Evolutionary conservation across 2,113 vertebrate genomes (phyloP), one percentile per base, ranked within the genome.

Genomic region (Phalacrocorax carbo): DNA sequence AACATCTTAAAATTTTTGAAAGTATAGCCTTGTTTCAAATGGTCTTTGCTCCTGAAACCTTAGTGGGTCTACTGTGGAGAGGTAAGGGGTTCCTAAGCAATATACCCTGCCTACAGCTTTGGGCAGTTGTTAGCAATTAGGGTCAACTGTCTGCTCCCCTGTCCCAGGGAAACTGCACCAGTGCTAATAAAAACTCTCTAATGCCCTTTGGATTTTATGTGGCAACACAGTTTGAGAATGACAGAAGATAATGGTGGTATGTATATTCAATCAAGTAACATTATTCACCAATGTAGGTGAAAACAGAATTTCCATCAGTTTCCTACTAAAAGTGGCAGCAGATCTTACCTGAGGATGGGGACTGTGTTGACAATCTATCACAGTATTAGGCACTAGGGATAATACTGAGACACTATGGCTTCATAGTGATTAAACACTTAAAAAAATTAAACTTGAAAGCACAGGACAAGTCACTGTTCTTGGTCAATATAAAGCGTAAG

Each of bases 261-360:
- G 38, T 38, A 86, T 46, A 38, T 54, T 82, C 44, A 86, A 23
- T 18, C 26, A 8, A 18, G 19, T 36, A 60, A 42, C 8, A 26
- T 27, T 65, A 66, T 21, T 46, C 13, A 15, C 3, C 23, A 68
- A 7, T 1, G 6, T 6, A 66, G 15, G 9, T 36, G 29, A 93
- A 82, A 87, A 23, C 8, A 71, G 48, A 86, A 82, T 70, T 83
- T 17, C 34, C 22, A 72, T 20, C 16, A n/a, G 44, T 61, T 82
- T 93, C 20, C 26, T 52, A 25, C 27, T 65, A 54, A 29, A 85
- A 64, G 40, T 16, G 4, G 8, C 17, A 64, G 65, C 21, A 69
- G 26, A 77, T 61, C 13, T 48, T 27, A 38, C 51, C n/a, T 0
- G 0, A 38, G 12, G 13, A 20, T 38, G 26, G n/a, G 5, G 12